Percentiles rank a stretch among this genome's conserved stretches.
phyloP scores from a whole-genome alignment of 2,113 vertebrate genomes.

The Sylvietta virens region DNA sequence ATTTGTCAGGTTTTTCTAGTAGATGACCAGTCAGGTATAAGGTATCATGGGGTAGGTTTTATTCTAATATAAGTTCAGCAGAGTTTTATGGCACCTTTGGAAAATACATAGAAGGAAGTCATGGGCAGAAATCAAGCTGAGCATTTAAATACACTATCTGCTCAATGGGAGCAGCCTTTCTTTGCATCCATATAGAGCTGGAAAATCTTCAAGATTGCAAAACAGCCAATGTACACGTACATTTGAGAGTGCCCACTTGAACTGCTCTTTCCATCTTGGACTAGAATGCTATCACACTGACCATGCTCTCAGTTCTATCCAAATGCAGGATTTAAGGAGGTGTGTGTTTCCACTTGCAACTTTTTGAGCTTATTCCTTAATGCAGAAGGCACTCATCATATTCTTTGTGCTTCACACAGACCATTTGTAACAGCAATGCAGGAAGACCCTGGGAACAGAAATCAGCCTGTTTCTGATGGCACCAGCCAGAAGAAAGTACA shows the following conservation, averaged over 20 bases:
- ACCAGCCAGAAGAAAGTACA: not conserved
- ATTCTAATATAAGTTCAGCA: not conserved
- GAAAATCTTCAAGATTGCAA: not conserved
- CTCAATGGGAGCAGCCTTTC: not conserved
- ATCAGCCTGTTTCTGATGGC: not conserved
- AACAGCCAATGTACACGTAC: accelerated
- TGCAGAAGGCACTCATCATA: not conserved
- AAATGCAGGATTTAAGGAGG: not conserved
- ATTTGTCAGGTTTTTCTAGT: not conserved
- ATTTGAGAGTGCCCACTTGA: not conserved
- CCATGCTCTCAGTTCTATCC: not conserved
- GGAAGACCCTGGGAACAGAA: not conserved
- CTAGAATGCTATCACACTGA: not conserved
- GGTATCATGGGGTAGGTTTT: not conserved
- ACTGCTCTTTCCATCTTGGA: not conserved
- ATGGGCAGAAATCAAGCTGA: not conserved
- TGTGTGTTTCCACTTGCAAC: not conserved
- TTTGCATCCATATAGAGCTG: not conserved
- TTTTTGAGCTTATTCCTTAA: not conserved
- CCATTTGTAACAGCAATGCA: not conserved
- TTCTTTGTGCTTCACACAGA: not conserved
- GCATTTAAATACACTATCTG: not conserved
- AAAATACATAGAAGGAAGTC: not conserved
- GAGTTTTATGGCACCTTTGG: not conserved
- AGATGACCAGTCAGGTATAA: not conserved